phyloP scores from a whole-genome alignment of 2,888 invertebrate genomes.

The Torymus aiolomorphi region DNA sequence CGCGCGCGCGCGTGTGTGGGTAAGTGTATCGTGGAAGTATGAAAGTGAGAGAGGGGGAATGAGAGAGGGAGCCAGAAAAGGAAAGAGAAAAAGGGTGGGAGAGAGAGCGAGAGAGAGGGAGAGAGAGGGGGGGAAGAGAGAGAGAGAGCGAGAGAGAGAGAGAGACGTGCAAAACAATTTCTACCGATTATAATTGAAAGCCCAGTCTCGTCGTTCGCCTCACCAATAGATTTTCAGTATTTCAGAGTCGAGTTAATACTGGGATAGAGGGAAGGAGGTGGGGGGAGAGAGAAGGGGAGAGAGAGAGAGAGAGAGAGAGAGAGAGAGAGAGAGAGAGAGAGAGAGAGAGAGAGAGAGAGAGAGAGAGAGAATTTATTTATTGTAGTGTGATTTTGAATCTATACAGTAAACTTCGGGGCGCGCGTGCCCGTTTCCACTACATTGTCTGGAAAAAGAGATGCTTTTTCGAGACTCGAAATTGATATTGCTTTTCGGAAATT shows the following conservation, averaged over 20 bases:
- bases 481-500: conserved; percentile 42
- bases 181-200: conserved; percentile 46
- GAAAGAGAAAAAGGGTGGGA: not conserved
- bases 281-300: not conserved
- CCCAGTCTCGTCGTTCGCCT: not conserved
- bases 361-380: conserved; percentile 50
- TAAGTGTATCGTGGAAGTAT: not conserved
- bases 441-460: conserved; percentile 1
- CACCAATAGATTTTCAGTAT: too few relatives aligned
- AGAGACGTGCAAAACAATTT: conserved; percentile 42
- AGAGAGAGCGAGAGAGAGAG: not conserved
- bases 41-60: not conserved
- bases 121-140: not conserved
- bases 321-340: not conserved
- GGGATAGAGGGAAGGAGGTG: not conserved
- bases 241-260: too few relatives aligned
- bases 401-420: conserved; percentile 38
- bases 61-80: not conserved
- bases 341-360: conserved; percentile 16
- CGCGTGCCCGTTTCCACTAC: conserved; percentile 9
- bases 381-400: conserved; percentile 43
- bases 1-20: too few relatives aligned
- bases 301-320: conserved; percentile 16
- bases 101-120: not conserved
- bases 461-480: conserved; percentile 9